A percentile compares a stretch with the other conserved stretches of the same genome.
Evolutionary conservation across 2,797 vertebrate species (phyloP).

Genomic region (Sebastes trivittatus): DNA sequence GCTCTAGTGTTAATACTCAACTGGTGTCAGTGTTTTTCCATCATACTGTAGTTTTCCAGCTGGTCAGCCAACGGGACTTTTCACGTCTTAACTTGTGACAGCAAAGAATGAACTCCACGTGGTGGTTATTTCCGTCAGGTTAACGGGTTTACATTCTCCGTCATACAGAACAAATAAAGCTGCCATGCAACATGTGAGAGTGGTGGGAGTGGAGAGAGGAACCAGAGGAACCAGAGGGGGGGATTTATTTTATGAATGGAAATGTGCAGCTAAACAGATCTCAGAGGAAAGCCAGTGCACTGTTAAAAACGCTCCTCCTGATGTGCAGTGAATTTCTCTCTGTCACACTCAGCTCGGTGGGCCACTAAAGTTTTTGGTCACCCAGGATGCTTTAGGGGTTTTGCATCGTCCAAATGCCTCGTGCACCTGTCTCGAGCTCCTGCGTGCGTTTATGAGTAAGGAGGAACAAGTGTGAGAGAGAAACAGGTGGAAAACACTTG

Average conservation of each 20-base stretch:
- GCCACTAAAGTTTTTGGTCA: not conserved
- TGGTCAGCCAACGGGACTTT: slow-evolving; percentile 17
- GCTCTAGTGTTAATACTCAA: not conserved
- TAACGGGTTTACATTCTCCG: slow-evolving; percentile 70
- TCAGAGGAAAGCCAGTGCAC: not conserved
- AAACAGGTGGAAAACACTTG: slow-evolving; percentile 77
- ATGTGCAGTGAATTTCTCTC: not conserved
- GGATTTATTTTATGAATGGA: slow-evolving; percentile 22
- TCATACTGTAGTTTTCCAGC: slow-evolving; percentile 26
- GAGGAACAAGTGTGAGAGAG: slow-evolving; percentile 65
- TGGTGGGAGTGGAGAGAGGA: not conserved
- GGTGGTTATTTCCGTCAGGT: slow-evolving; percentile 69
- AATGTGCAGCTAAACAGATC: slow-evolving; percentile 22
- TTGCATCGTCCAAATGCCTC: slow-evolving; percentile 66
- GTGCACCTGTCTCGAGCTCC: slow-evolving; percentile 71
- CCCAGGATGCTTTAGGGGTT: slow-evolving; percentile 62
- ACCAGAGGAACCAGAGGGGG: not conserved
- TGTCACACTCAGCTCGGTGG: not conserved
- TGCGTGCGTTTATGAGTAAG: slow-evolving; percentile 44
- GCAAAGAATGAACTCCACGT: slow-evolving; percentile 60
- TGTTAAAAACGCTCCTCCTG: too few species aligned
- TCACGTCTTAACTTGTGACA: slow-evolving; percentile 66
- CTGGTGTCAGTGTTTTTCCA: slow-evolving; percentile 36
- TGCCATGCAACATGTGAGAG: not conserved
- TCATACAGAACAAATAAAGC: slow-evolving; percentile 63